Evolutionary conservation across 2,888 invertebrate genomes (phyloP), one percentile per base, ranked within the genome.

Genomic region (Deilephila porcellus): DNA sequence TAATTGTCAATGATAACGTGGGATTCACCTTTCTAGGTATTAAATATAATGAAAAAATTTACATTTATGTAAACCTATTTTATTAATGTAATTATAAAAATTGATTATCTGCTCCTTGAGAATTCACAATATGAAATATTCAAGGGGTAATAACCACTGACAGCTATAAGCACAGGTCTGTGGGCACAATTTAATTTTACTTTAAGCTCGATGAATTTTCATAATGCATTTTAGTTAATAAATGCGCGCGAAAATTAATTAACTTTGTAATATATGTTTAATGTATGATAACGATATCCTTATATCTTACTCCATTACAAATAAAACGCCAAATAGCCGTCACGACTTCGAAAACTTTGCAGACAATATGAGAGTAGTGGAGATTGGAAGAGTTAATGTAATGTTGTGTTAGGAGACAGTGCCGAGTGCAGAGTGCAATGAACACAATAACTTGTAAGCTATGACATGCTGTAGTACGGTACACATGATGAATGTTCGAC

Each of bases 321-420:
- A 34, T 67, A 5, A 52, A 67, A 67, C 45, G 67, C 67, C 67
- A 67, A 67, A 67, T 52, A 67, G 45, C 45, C 67, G 67, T 52
- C 67, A 52, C 25, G 67, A 25, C 67, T 67, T 52, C 45, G 67
- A 52, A 25, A 67, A 67, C 67, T 67, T 64, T 67, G 5, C 14
- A 52, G 17, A 52, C 64, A 25, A n/a, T n/a, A n/a, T 56, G 45
- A 8, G 37, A 17, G 3, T 29, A 4, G 20, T 25, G 45, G 37
- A 64, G 25, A 25, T 45, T 8, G 37, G 52, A 45, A 52, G 17
- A 20, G 45, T 64, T 20, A 34, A 6, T 32, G 6, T 62, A 62
- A 45, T 37, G 37, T 45, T 14, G 45, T 7, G 56, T n/a, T 56
- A 56, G 56, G 56, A 0, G 19, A 56, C 56, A 56, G 56, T 17